Conservation (phyloP, 2,797 vertebrate species). For the Spinibarbus caldwelli region DNA sequence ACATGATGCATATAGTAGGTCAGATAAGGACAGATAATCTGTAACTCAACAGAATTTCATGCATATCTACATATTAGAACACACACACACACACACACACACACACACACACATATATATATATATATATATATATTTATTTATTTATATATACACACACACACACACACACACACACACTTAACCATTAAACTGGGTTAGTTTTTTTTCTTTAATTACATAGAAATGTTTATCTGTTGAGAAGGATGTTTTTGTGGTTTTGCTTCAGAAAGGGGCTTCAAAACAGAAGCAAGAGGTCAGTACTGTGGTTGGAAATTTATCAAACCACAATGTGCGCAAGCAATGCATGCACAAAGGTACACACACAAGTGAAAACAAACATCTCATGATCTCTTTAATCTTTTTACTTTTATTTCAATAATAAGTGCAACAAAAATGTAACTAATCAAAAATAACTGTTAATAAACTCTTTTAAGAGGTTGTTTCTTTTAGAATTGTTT, state of each 20-base stretch:
- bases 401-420: not conserved
- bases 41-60: not conserved
- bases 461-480: not conserved
- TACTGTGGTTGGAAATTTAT: slow-evolving; percentile 28
- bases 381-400: not conserved
- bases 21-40: not conserved
- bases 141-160: no score
- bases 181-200: not conserved
- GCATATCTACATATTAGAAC: not conserved
- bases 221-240: slow-evolving; percentile 7
- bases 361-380: not conserved
- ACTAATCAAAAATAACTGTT: not conserved
- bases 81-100: not conserved
- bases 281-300: slow-evolving; percentile 31
- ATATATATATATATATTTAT: no score
- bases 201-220: not conserved
- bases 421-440: not conserved
- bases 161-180: not conserved
- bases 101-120: no score
- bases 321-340: slow-evolving; percentile 8
- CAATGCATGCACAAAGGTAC: not conserved
- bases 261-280: slow-evolving; percentile 18
- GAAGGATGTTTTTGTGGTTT: slow-evolving; percentile 28
- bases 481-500: not conserved
- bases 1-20: not conserved